Evolutionary conservation across 1,140 invertebrate species (phyloP), one percentile per base, ranked within the genome.

Genomic region (Aphelenchoides avenae): DNA sequence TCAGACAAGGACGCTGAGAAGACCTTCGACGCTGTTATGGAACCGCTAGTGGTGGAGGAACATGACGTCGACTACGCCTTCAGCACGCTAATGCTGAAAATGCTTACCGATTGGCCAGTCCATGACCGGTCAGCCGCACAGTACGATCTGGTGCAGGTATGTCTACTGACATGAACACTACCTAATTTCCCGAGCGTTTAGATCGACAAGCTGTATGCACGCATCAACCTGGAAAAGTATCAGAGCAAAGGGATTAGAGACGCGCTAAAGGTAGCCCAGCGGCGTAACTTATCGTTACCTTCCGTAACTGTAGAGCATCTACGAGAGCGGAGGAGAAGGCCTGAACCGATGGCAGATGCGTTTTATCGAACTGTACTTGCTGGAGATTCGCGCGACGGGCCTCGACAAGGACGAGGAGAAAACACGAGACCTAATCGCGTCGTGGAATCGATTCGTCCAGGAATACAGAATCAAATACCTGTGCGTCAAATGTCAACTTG

Each of bases 101-200:
- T 75, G 72, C 46, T 75, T 13, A 75, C 75, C 4, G 72, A 77
- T 49, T 75, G 72, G 72, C 75, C 72, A 2, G 64, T 71, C 34
- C 67, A 71, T 47, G 50, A 39, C 15, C 18, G 34, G 11, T 47
- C 46, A 7, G 49, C 56, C 3, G 74, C 75, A 40, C 52, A 73
- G 33, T 48, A 57, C 5, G 72, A 75, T 47, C 44, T 72, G 37
- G 56, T 71, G 46, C 71, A 72, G 50, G 71, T 71, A 26, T 41
- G 18, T 22, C 34, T 55, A 11, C 20, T 20, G 9, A 13, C 5
- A 2, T 65, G 6, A 15, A 11, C 15, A 9, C 5, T 18, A n/a
- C 26, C 61, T 49, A 18, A 22, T 13, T 34, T 27, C 9, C 29
- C 41, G 7, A 39, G 5, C 22, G 58, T 56, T 44, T 33, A 68